phyloP scores from a whole-genome alignment of 2,113 vertebrate species.

The Tachycineta bicolor region DNA sequence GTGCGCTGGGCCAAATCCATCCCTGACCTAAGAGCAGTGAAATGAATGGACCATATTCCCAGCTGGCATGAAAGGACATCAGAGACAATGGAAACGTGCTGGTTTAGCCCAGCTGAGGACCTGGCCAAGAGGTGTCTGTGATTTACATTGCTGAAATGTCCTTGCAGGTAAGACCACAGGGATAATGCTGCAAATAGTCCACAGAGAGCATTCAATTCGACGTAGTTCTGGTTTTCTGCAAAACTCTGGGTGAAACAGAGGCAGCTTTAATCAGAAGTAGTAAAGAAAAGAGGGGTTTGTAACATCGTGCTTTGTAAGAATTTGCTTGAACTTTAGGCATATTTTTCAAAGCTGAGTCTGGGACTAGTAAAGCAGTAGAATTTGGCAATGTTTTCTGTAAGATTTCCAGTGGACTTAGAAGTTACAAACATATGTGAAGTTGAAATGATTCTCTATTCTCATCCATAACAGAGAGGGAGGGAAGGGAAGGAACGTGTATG shows the following conservation, averaged over 20 bases:
- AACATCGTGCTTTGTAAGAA: background rate
- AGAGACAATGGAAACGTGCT: background rate
- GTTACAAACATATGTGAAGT: conserved; percentile 54
- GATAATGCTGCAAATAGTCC: conserved; percentile 14
- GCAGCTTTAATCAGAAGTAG: conserved; percentile 13
- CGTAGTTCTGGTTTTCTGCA: background rate
- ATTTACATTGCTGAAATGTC: conserved; percentile 22
- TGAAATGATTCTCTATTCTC: conserved; percentile 52
- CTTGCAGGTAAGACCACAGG: conserved; percentile 31
- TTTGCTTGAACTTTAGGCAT: background rate
- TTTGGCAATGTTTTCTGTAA: conserved; percentile 62
- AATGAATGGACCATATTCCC: conserved; percentile 39
- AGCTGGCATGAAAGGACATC: background rate
- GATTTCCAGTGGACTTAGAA: conserved; percentile 54
- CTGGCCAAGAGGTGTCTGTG: background rate
- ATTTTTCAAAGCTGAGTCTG: conserved; percentile 47
- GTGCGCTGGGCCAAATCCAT: background rate
- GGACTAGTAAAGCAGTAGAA: conserved; percentile 35
- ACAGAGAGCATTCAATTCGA: background rate
- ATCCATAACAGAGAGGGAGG: conserved; percentile 2
- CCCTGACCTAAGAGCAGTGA: conserved; percentile 15
- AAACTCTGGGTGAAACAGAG: background rate
- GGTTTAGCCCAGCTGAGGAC: background rate
- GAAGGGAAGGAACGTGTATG: conserved; percentile 23
- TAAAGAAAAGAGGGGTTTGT: background rate